Conservation (phyloP, 2,888 invertebrate genomes). For the Melinaea menophilus region DNA sequence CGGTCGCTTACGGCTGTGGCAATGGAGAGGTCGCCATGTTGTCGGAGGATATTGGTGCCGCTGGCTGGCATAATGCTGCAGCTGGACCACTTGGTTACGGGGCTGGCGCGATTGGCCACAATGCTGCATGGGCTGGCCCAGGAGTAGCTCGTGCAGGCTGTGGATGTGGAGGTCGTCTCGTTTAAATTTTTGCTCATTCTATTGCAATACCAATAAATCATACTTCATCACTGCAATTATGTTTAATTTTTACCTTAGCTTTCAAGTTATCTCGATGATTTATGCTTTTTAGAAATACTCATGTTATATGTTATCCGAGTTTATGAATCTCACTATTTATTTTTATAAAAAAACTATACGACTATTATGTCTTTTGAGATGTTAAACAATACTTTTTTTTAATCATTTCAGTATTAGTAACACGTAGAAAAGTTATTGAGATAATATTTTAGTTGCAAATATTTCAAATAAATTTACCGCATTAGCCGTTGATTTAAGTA, state of each 20-base stretch:
- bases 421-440: too few species aligned
- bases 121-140: constrained; percentile 1
- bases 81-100: constrained; percentile 17
- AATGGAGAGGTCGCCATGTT: constrained; percentile 35
- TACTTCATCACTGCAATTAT: neutral
- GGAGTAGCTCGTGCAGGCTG: constrained; percentile 28
- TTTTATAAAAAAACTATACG: too few species aligned
- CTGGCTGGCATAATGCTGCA: constrained; percentile 1
- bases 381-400: too few species aligned
- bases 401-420: too few species aligned
- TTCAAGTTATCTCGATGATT: neutral
- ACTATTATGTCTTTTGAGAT: too few species aligned
- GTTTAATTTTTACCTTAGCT: neutral
- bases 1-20: constrained; percentile 38
- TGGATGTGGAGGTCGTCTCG: constrained; percentile 27
- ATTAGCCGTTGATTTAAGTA: too few species aligned
- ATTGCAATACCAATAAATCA: too few species aligned
- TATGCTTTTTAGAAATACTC: too few species aligned
- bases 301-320: too few species aligned
- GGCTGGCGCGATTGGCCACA: constrained; percentile 9
- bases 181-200: neutral
- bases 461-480: too few species aligned
- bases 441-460: too few species aligned
- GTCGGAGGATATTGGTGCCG: constrained; percentile 26
- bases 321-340: too few species aligned